Conservation (phyloP, 1,140 invertebrate genomes). For the Uloborus diversus region DNA sequence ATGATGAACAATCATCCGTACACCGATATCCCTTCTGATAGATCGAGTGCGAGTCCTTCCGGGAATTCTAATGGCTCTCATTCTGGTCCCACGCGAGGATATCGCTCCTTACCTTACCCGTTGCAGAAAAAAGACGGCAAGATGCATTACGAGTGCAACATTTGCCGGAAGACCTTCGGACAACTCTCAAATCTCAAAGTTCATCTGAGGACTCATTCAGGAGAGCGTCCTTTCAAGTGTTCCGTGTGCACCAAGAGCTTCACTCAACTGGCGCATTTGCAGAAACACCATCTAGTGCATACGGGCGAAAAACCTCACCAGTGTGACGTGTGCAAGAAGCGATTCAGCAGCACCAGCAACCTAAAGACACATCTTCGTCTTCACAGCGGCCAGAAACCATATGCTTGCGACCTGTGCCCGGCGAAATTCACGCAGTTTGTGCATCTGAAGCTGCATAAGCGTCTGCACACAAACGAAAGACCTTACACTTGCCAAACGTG, state of each 20-base stretch:
- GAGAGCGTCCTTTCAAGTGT: constrained; percentile 97
- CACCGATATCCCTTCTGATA: constrained; percentile 11
- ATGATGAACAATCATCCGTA: constrained; percentile 5
- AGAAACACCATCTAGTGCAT: constrained; percentile 98
- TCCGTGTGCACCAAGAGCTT: constrained; percentile 93
- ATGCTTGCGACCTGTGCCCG: constrained; percentile 93
- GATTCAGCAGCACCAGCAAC: constrained; percentile 97
- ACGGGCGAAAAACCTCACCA: constrained; percentile 98
- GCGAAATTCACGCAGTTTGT: constrained; percentile 99
- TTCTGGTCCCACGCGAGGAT: constrained; percentile 77
- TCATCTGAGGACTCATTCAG: constrained; percentile 96
- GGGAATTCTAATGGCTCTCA: constrained; percentile 16
- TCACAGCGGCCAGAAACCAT: constrained; percentile 86
- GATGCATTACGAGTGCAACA: constrained; percentile 99
- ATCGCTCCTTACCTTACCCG: constrained; percentile 92
- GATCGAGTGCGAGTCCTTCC: background rate
- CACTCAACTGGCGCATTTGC: constrained; percentile 95
- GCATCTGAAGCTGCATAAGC: constrained; percentile 95
- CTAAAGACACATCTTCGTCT: constrained; percentile 96
- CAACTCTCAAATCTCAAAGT: constrained; percentile 98
- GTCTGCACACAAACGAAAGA: constrained; percentile 95
- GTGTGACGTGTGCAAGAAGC: constrained; percentile 95
- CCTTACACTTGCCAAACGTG: constrained; percentile 96
- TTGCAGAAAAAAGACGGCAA: constrained; percentile 98
- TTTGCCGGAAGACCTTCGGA: constrained; percentile 97